Evolutionary conservation across 2,113 vertebrate species (phyloP).

Genomic region (Lampris megalopsis): DNA sequence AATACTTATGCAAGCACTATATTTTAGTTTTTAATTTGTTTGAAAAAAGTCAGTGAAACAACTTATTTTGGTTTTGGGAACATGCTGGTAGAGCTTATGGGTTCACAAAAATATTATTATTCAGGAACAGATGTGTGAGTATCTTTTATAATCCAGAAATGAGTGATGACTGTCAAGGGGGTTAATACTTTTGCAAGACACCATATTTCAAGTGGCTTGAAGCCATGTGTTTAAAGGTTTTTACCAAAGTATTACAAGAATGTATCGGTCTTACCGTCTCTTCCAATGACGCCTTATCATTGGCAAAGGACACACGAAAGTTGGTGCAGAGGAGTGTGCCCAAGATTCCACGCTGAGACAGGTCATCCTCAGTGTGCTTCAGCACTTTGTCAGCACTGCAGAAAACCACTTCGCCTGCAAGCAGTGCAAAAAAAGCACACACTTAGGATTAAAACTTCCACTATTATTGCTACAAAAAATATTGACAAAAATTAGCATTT

Average conservation of each 20-base stretch:
- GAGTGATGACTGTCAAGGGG: too few relatives aligned
- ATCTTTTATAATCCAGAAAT: too few relatives aligned
- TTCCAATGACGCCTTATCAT: constrained; percentile 78
- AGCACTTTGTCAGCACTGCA: constrained; percentile 87
- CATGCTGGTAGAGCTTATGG: too few relatives aligned
- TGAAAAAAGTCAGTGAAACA: too few relatives aligned
- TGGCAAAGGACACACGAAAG: constrained; percentile 89
- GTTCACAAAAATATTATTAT: too few relatives aligned
- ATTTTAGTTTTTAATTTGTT: too few relatives aligned
- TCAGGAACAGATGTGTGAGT: too few relatives aligned
- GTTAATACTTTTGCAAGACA: too few relatives aligned
- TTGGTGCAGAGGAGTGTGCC: constrained; percentile 90
- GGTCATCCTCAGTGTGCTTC: constrained; percentile 86
- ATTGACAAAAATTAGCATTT: too few relatives aligned
- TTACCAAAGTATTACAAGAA: not conserved
- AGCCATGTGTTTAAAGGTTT: not conserved
- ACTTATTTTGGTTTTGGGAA: too few relatives aligned
- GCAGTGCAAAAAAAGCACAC: not conserved
- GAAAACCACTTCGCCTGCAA: constrained; percentile 87
- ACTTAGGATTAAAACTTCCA: not conserved
- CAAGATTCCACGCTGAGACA: constrained; percentile 83
- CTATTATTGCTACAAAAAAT: too few relatives aligned
- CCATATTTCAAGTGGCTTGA: not conserved
- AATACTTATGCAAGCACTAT: too few relatives aligned
- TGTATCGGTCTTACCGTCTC: constrained; percentile 76